Conservation (phyloP, 2,888 invertebrate genomes). For the Idaea dimidiata region DNA sequence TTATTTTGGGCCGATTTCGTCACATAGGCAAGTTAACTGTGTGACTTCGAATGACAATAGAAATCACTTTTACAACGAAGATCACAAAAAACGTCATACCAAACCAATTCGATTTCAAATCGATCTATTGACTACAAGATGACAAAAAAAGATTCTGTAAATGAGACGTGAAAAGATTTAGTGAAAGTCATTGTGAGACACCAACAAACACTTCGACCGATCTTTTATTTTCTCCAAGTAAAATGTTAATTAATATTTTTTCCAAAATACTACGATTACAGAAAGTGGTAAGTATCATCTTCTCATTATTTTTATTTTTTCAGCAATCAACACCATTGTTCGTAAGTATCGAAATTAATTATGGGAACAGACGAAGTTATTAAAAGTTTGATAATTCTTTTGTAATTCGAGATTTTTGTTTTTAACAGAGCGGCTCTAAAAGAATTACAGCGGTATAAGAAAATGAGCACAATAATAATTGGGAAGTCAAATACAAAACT, state of each 20-base stretch:
- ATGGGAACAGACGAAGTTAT: constrained; percentile 47
- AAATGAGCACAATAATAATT: constrained; percentile 17
- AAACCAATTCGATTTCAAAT: constrained; percentile 52
- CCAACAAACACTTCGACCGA: constrained; percentile 6
- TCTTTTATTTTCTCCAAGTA: constrained; percentile 4
- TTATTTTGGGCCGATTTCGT: constrained; percentile 11
- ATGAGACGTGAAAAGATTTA: constrained; percentile 28
- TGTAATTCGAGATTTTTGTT: constrained; percentile 73
- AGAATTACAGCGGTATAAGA: neutral
- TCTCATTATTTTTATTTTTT: constrained; percentile 65
- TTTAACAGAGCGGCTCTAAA: constrained; percentile 52
- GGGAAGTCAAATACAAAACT: constrained; percentile 6
- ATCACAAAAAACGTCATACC: constrained; percentile 44
- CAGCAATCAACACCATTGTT: constrained; percentile 66
- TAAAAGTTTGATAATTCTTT: constrained; percentile 64
- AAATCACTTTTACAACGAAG: constrained; percentile 50
- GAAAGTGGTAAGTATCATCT: constrained; percentile 32
- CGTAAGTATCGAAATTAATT: constrained; percentile 69
- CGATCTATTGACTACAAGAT: constrained; percentile 52
- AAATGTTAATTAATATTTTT: neutral
- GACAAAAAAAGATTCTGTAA: constrained; percentile 56
- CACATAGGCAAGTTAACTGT: constrained; percentile 14
- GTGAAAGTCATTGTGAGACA: constrained; percentile 19
- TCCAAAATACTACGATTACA: constrained; percentile 14
- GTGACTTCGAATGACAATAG: constrained; percentile 40